phyloP scores from a whole-genome alignment of 1,140 invertebrate genomes.

The Zophobas morio region DNA sequence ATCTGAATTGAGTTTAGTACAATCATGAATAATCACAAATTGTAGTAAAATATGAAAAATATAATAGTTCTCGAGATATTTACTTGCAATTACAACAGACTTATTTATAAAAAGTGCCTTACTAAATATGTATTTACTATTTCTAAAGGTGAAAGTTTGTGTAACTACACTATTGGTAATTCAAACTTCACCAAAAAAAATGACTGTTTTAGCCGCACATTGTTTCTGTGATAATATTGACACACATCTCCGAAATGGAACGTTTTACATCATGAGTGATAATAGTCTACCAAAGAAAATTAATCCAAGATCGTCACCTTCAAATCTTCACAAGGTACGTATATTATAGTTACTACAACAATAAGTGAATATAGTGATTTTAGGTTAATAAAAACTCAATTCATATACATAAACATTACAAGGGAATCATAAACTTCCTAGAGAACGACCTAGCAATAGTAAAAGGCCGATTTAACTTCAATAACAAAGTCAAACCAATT shows the following conservation, averaged over 20 bases:
- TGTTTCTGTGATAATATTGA: constrained; percentile 34
- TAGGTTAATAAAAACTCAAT: constrained; percentile 29
- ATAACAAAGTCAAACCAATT: constrained; percentile 17
- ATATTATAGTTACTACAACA: neutral
- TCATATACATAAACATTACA: constrained; percentile 7
- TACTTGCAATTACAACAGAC: too few relatives aligned
- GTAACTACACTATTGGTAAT: neutral
- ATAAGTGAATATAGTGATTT: neutral
- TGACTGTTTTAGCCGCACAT: constrained; percentile 23
- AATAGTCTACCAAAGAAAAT: neutral
- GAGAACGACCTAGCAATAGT: constrained; percentile 24
- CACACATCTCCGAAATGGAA: neutral
- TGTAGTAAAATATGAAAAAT: too few relatives aligned
- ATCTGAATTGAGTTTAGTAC: too few relatives aligned
- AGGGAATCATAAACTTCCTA: neutral
- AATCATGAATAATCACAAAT: too few relatives aligned
- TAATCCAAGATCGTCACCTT: neutral
- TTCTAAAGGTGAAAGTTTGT: too few relatives aligned
- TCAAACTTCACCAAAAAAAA: neutral
- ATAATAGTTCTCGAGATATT: too few relatives aligned
- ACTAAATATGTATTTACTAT: too few relatives aligned
- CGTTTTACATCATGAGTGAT: constrained; percentile 21
- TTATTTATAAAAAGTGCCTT: too few relatives aligned
- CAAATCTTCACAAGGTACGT: constrained; percentile 6
- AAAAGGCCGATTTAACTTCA: constrained; percentile 11